Conservation (phyloP, 2,797 vertebrate genomes). For the Argya squamiceps region DNA sequence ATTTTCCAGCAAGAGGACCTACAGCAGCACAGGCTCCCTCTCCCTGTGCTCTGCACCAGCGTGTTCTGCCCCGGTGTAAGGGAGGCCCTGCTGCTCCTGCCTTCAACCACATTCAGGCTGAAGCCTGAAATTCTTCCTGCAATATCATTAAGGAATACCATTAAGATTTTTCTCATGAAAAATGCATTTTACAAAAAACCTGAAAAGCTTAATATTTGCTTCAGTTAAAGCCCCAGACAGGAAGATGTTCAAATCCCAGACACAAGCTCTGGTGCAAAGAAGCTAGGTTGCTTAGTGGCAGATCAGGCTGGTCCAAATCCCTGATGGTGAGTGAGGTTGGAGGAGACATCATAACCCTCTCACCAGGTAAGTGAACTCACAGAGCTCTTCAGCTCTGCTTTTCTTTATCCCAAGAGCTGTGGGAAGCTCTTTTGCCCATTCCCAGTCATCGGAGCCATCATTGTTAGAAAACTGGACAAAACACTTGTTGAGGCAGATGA, state of each 20-base stretch:
- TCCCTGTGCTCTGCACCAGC: background rate
- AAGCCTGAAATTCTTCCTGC: background rate
- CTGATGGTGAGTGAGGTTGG: fast-evolving
- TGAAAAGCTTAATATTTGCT: background rate
- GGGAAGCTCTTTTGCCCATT: background rate
- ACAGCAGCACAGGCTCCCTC: background rate
- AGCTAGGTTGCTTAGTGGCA: background rate
- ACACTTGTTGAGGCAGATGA: background rate
- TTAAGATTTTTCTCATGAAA: background rate
- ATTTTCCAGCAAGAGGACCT: background rate
- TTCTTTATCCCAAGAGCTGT: background rate
- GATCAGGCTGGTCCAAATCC: background rate
- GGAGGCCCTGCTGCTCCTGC: background rate
- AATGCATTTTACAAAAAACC: background rate
- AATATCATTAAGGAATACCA: background rate
- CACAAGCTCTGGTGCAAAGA: background rate
- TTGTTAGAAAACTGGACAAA: background rate
- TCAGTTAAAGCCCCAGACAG: background rate
- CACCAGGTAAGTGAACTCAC: background rate
- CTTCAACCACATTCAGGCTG: background rate
- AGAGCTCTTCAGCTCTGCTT: background rate
- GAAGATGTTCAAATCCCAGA: background rate
- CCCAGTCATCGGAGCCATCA: background rate
- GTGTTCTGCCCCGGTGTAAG: background rate
- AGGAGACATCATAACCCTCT: background rate